Conservation (phyloP, 2,888 invertebrate species). For the Trichopoda pennipes region DNA sequence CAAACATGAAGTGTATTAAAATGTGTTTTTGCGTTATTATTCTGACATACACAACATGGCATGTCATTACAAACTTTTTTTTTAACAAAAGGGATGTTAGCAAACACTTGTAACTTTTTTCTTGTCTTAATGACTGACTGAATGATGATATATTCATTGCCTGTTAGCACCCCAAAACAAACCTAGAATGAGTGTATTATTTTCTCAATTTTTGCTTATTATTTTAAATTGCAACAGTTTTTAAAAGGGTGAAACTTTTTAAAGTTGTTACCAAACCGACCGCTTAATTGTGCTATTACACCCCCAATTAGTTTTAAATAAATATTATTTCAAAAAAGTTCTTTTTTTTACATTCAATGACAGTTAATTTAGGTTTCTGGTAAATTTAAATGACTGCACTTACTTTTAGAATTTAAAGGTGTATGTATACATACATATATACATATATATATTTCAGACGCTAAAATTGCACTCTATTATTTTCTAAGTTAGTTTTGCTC, state of each 20-base stretch:
- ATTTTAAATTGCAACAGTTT: constrained; percentile 60
- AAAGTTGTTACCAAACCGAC: constrained; percentile 75
- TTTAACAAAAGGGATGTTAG: constrained; percentile 52
- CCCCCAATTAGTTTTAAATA: constrained; percentile 79
- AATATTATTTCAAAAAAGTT: constrained; percentile 69
- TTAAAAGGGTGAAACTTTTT: constrained; percentile 73
- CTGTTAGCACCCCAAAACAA: constrained; percentile 74
- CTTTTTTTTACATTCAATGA: not conserved
- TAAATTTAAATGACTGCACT: not conserved
- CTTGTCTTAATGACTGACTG: constrained; percentile 28
- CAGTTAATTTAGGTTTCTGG: constrained; percentile 1
- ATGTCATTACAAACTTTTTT: constrained; percentile 54
- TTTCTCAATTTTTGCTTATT: constrained; percentile 34
- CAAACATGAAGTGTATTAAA: constrained; percentile 55
- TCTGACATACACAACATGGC: constrained; percentile 22
- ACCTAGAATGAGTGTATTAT: constrained; percentile 47
- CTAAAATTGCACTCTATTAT: too few species aligned
- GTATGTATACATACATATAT: too few species aligned
- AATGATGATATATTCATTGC: constrained; percentile 56
- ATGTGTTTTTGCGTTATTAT: too few species aligned
- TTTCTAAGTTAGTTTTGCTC: too few species aligned
- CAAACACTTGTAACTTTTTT: constrained; percentile 57
- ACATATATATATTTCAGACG: too few species aligned
- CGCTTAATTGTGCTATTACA: constrained; percentile 79
- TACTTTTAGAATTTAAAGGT: too few species aligned